Evolutionary conservation across 2,888 invertebrate species (phyloP).

Genomic region (Leucozona laternaria): DNA sequence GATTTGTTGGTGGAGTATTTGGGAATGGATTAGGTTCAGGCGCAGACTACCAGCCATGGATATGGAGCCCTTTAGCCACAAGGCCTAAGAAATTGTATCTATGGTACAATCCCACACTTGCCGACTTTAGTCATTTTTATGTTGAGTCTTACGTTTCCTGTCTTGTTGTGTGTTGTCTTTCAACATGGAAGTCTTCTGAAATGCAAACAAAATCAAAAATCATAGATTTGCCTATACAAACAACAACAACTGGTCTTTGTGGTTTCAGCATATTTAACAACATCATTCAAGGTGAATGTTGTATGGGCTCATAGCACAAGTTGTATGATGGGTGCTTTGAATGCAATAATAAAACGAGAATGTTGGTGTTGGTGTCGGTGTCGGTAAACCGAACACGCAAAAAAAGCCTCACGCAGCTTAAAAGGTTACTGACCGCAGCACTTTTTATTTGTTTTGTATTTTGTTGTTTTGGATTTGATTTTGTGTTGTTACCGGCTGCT

Average conservation of each 20-base stretch:
- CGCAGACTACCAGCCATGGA: too few relatives aligned
- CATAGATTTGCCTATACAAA: neutral
- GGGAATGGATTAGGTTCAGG: too few relatives aligned
- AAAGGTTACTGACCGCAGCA: constrained; percentile 4
- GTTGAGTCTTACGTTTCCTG: constrained; percentile 6
- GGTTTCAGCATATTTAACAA: constrained; percentile 9
- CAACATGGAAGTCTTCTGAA: constrained; percentile 12
- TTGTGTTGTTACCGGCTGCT: neutral
- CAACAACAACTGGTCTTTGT: neutral
- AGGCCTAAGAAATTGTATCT: neutral
- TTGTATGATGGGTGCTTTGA: neutral
- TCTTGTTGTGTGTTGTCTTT: neutral
- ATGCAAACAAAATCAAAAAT: neutral
- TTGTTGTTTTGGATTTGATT: neutral
- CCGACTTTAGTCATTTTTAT: neutral
- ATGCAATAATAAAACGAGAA: neutral
- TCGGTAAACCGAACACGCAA: neutral
- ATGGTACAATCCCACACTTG: neutral
- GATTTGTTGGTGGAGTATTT: too few relatives aligned
- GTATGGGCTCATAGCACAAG: neutral
- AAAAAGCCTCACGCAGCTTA: neutral
- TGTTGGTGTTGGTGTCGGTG: neutral
- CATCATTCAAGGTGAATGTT: constrained; percentile 20
- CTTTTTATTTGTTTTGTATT: neutral
- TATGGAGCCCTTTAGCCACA: neutral